Conservation (phyloP, 2,797 vertebrate species). For the Gouania willdenowi region DNA sequence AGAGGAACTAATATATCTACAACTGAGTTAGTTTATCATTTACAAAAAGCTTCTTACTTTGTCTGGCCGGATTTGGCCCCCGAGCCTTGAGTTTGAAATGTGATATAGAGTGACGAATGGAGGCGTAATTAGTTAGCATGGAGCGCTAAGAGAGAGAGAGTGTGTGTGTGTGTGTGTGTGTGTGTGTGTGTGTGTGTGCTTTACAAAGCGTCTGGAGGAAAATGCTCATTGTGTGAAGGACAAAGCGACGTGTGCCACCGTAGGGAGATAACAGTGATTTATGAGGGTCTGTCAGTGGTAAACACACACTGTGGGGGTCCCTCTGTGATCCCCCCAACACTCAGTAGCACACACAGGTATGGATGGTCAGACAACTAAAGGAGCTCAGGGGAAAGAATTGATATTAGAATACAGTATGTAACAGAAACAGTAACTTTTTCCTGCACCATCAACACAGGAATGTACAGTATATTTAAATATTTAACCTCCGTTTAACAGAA, state of each 20-base stretch:
- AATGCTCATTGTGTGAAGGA: slow-evolving; percentile 68
- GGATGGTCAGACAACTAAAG: too few relatives aligned
- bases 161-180: slow-evolving; percentile 7
- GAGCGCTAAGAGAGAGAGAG: too few relatives aligned
- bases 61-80: too few relatives aligned
- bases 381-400: too few relatives aligned
- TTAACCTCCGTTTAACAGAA: background rate
- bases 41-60: too few relatives aligned
- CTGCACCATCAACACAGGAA: slow-evolving; percentile 21
- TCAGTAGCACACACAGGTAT: too few relatives aligned
- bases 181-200: slow-evolving; percentile 3
- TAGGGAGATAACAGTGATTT: slow-evolving; percentile 71
- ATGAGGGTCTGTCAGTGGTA: slow-evolving; percentile 65
- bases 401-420: too few relatives aligned
- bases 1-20: too few relatives aligned
- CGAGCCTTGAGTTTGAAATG: too few relatives aligned
- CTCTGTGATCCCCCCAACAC: slow-evolving; percentile 23
- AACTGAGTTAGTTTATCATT: too few relatives aligned
- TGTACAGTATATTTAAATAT: slow-evolving; percentile 10
- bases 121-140: slow-evolving; percentile 15
- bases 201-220: slow-evolving; percentile 50
- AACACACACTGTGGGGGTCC: slow-evolving; percentile 53
- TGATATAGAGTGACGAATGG: too few relatives aligned
- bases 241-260: slow-evolving; percentile 63
- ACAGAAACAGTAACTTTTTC: too few relatives aligned